Evolutionary conservation across 2,113 vertebrate genomes (phyloP).

Genomic region (Empidonax traillii): DNA sequence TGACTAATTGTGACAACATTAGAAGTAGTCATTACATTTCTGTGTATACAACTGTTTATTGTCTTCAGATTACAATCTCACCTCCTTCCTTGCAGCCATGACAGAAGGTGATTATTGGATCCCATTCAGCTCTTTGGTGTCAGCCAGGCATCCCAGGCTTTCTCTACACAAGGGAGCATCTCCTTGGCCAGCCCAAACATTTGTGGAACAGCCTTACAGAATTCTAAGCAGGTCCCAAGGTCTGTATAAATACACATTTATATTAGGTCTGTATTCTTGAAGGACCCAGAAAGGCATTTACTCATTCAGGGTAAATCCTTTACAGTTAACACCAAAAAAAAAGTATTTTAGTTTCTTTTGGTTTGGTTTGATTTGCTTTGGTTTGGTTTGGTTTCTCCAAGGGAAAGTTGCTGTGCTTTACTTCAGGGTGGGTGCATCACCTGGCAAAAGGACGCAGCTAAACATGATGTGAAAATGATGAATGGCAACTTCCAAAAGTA

Average conservation of each 20-base stretch:
- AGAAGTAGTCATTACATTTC: neutral
- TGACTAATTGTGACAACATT: neutral
- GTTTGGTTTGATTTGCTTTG: neutral
- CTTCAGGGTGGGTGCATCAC: neutral
- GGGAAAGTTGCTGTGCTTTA: neutral
- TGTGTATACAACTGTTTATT: neutral
- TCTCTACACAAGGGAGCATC: neutral
- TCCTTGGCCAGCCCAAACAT: neutral
- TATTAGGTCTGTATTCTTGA: neutral
- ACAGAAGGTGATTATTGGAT: neutral
- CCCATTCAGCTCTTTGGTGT: neutral
- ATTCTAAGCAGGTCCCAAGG: neutral
- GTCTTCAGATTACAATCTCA: neutral
- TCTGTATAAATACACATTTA: neutral
- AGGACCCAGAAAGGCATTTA: neutral
- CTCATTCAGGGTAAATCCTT: neutral
- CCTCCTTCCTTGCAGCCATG: neutral
- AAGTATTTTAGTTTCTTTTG: neutral
- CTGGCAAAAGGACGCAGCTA: neutral
- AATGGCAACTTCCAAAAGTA: neutral
- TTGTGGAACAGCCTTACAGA: neutral
- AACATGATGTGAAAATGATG: neutral
- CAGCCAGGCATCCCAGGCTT: fast-evolving
- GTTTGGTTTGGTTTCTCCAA: neutral
- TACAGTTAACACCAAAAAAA: neutral